Evolutionary conservation across 2,888 invertebrate genomes (phyloP).

Genomic region (Lasiommata megera): DNA sequence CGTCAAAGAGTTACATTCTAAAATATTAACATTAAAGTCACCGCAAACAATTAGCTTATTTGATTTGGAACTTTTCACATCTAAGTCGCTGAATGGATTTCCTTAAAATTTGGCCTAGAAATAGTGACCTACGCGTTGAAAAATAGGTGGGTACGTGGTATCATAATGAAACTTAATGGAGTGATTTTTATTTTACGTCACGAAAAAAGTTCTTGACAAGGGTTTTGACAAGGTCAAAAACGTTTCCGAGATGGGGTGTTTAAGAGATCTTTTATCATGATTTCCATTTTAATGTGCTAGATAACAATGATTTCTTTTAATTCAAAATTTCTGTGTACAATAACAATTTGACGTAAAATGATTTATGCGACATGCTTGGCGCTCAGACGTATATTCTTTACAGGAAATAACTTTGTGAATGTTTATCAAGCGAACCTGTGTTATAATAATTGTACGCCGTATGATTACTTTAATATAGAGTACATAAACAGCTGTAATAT

Average conservation of each 20-base stretch:
- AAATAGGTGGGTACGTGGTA: too few relatives aligned
- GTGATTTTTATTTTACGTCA: too few relatives aligned
- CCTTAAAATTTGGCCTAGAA: too few relatives aligned
- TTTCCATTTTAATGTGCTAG: neutral
- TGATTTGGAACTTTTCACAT: too few relatives aligned
- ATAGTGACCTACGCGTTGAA: too few relatives aligned
- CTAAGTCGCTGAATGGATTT: too few relatives aligned
- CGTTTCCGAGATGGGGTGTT: conserved; percentile 15
- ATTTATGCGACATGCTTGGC: conserved; percentile 51
- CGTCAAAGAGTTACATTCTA: too few relatives aligned
- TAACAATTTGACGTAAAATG: conserved; percentile 53
- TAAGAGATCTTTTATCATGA: neutral
- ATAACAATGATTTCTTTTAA: conserved; percentile 25
- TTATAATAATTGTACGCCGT: conserved; percentile 9
- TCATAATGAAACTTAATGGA: too few relatives aligned
- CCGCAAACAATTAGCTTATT: too few relatives aligned
- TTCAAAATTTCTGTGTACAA: conserved; percentile 37
- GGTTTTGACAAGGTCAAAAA: neutral
- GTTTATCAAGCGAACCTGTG: neutral
- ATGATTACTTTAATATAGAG: too few relatives aligned
- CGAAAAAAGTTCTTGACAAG: neutral
- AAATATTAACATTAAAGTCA: too few relatives aligned
- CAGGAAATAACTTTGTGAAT: conserved; percentile 14
- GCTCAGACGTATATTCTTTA: conserved; percentile 38
- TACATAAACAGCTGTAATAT: too few relatives aligned